A percentile compares a stretch with the other conserved stretches of the same genome.
Evolutionary conservation across 2,113 vertebrate species (phyloP).

Genomic region (Oenanthe melanoleuca): DNA sequence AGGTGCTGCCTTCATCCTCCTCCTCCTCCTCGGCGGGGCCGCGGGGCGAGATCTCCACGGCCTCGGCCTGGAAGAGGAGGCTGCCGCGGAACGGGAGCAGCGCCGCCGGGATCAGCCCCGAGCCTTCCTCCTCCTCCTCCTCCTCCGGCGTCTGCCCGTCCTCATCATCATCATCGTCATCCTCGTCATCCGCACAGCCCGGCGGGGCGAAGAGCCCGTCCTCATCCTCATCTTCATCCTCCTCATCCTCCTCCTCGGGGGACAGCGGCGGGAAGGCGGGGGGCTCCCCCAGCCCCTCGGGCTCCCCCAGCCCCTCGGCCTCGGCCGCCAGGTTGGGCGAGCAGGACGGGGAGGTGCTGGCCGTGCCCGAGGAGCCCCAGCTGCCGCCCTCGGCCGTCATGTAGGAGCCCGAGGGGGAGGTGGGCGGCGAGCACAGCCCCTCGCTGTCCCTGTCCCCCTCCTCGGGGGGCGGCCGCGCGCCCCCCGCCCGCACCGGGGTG

Average conservation of each 20-base stretch:
- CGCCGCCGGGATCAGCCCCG: constrained; percentile 88
- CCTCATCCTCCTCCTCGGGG: background rate
- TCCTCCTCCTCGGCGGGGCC: constrained; percentile 73
- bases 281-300: constrained; percentile 71
- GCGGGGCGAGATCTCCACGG: constrained; percentile 83
- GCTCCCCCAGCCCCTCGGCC: constrained; percentile 71
- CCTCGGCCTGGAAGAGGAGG: constrained; percentile 91
- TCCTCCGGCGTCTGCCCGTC: constrained; percentile 33
- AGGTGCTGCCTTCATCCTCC: constrained; percentile 87
- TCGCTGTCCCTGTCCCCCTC: constrained; percentile 79
- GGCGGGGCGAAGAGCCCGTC: background rate
- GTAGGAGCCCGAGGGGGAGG: constrained; percentile 93
- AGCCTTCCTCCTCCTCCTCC: constrained; percentile 46
- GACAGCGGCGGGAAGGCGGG: background rate
- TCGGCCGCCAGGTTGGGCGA: constrained; percentile 83
- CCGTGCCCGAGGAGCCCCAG: constrained; percentile 88
- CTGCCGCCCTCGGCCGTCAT: constrained; percentile 93
- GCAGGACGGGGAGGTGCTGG: constrained; percentile 84
- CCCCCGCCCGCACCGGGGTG: constrained; percentile 83
- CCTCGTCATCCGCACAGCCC: background rate
- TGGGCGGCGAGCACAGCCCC: constrained; percentile 84
- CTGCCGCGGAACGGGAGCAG: constrained; percentile 89
- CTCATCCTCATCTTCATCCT: background rate
- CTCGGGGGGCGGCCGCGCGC: constrained; percentile 69
- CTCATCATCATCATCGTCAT: background rate